Evolutionary conservation across 2,797 vertebrate species (phyloP), one percentile per base, ranked within the genome.

Genomic region (Poeciliopsis presidionis): DNA sequence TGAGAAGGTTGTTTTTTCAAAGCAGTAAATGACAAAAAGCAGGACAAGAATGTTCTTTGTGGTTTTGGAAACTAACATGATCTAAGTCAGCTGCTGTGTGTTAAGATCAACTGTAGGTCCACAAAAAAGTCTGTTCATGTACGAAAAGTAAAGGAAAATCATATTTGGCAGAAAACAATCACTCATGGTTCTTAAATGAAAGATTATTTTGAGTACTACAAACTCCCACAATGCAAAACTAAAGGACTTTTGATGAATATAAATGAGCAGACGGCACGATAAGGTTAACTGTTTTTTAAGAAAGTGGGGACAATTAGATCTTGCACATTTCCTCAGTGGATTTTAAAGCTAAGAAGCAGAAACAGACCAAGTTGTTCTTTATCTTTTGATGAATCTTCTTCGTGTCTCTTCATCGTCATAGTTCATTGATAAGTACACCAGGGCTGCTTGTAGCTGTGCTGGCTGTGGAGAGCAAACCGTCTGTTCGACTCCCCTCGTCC

Each of bases 401-500:
- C 69, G 73, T 77, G 70, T 84, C 72, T 41, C 59, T 65, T 65
- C 1, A 41, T 82, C 74, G 80, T 91, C 77, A 89, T 79, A 74
- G 91, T 88, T 88, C 82, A 89, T 83, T 89, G 82, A 81, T 90
- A 89, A 90, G 81, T 80, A 80, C 46, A 82, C 46, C 49, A 53
- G 82, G 36, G n/a, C 80, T 81, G 76, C 81, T 87, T 18, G 22
- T 13, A 69, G 81, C 12, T 53, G 72, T 28, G 30, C 49, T 46
- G 57, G 79, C 74, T 80, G 84, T 59, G 72, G 75, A 88, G 88
- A 81, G 78, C 67, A 51, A 91, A 91, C 88, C 80, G 77, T 87
- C 93, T 91, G 89, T 88, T 93, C 74, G 13, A 81, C 87, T 89
- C 78, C 83, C 76, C 82, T 87, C 86, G 89, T 67, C 84, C 85